Evolutionary conservation across 2,113 vertebrate species (phyloP).

Genomic region (Seriola dumerili): DNA sequence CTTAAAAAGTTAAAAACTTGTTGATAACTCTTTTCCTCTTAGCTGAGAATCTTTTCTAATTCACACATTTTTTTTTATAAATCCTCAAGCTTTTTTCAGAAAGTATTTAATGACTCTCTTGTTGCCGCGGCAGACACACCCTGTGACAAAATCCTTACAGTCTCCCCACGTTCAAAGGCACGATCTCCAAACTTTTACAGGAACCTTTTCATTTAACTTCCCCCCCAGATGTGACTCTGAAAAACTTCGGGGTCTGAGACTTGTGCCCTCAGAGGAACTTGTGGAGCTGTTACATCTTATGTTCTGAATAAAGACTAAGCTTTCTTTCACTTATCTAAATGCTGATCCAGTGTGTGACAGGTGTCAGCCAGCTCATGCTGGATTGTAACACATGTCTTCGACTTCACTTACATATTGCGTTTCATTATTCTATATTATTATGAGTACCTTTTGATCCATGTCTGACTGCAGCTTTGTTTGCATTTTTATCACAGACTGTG

Average conservation of each 20-base stretch:
- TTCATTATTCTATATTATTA: slow-evolving; percentile 36
- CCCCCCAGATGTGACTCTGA: slow-evolving; percentile 15
- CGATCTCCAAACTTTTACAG: slow-evolving; percentile 10
- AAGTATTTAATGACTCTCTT: slow-evolving; percentile 14
- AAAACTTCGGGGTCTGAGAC: not conserved
- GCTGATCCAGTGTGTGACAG: slow-evolving; percentile 23
- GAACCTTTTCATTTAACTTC: slow-evolving; percentile 20
- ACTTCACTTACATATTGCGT: slow-evolving; percentile 28
- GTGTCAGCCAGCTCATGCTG: slow-evolving; percentile 1
- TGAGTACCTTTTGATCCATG: slow-evolving; percentile 35
- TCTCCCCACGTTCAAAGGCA: slow-evolving; percentile 18
- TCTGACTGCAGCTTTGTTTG: slow-evolving; percentile 58
- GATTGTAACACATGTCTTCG: slow-evolving; percentile 5
- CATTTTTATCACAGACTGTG: slow-evolving; percentile 49
- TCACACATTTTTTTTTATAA: not conserved
- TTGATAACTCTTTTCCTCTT: slow-evolving; percentile 6
- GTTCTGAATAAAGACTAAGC: not conserved
- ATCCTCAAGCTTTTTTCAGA: not conserved
- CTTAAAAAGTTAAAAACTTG: not conserved
- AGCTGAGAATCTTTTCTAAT: slow-evolving; percentile 2
- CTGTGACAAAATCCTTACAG: slow-evolving; percentile 18
- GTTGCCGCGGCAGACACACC: slow-evolving; percentile 11
- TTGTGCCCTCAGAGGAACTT: not conserved
- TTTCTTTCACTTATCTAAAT: slow-evolving; percentile 23
- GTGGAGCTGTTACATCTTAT: not conserved